Conservation (phyloP, 2,888 invertebrate species). For the Drosophila sordidula region DNA sequence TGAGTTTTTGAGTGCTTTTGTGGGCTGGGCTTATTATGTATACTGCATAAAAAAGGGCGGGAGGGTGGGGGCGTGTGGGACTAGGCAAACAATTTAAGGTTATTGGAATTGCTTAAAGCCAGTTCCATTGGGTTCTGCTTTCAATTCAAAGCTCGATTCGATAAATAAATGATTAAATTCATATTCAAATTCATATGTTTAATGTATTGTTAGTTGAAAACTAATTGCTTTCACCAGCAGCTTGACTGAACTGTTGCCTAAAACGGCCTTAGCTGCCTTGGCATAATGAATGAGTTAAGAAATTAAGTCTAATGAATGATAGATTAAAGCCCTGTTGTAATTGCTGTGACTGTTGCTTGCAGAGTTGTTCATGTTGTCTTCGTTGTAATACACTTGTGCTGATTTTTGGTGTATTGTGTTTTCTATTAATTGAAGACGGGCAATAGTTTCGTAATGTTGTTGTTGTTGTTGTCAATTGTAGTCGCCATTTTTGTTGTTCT, state of each 20-base stretch:
- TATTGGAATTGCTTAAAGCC: not conserved
- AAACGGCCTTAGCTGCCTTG: not conserved
- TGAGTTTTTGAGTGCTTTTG: constrained; percentile 12
- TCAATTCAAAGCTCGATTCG: not conserved
- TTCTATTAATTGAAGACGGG: constrained; percentile 70
- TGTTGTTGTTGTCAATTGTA: constrained; percentile 61
- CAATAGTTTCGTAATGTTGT: constrained; percentile 79
- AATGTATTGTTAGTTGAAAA: constrained; percentile 22
- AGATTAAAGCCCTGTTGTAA: constrained; percentile 15
- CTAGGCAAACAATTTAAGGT: not conserved
- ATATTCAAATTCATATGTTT: not conserved
- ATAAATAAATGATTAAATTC: not conserved
- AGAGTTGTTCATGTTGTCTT: constrained; percentile 4
- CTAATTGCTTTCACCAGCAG: constrained; percentile 8
- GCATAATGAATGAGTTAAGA: constrained; percentile 2
- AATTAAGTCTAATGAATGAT: constrained; percentile 1
- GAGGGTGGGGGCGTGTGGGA: not conserved
- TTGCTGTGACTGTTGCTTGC: constrained; percentile 19
- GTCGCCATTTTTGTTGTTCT: constrained; percentile 53
- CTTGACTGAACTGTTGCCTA: not conserved
- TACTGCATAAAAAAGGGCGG: not conserved
- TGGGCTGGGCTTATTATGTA: not conserved
- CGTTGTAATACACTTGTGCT: not conserved
- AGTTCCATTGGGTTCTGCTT: not conserved
- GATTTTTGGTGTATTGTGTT: constrained; percentile 2